Evolutionary conservation across 1,140 invertebrate species (phyloP).

Genomic region (Cydia strobilella): DNA sequence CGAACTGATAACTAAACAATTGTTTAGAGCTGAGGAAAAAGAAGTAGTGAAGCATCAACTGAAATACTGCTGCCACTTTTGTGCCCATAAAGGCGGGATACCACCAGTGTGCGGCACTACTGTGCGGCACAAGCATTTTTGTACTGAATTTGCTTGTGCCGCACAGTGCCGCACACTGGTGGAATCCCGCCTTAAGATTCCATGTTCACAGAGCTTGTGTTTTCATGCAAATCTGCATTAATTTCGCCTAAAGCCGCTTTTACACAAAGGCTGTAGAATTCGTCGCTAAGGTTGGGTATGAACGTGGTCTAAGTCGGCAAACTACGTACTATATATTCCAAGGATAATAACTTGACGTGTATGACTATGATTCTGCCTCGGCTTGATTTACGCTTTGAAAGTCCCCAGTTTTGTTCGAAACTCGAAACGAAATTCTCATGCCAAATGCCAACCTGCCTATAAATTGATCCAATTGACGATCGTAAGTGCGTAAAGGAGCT

Average conservation of each 20-base stretch:
- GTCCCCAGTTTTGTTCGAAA: conserved; percentile 2
- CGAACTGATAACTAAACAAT: too few species aligned
- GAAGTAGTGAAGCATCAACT: too few species aligned
- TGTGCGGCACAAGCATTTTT: too few species aligned
- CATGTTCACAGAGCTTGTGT: neutral
- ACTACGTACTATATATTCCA: neutral
- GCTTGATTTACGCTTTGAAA: neutral
- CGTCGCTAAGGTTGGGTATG: neutral
- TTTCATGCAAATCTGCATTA: neutral
- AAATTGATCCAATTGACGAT: conserved; percentile 1
- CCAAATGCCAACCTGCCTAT: neutral
- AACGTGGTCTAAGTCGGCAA: neutral
- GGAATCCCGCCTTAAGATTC: too few species aligned
- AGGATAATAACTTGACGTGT: conserved; percentile 5
- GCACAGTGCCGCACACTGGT: too few species aligned
- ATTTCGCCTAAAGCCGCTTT: neutral
- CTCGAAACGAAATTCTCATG: neutral
- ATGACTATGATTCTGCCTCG: neutral
- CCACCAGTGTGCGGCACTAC: too few species aligned
- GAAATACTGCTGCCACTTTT: too few species aligned
- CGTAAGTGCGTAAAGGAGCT: neutral
- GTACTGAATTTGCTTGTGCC: too few species aligned
- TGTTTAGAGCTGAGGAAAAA: too few species aligned
- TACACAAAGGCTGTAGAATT: neutral
- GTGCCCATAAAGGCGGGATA: too few species aligned